Conservation (phyloP, 2,888 invertebrate genomes). For the Rhagonycha fulva region DNA sequence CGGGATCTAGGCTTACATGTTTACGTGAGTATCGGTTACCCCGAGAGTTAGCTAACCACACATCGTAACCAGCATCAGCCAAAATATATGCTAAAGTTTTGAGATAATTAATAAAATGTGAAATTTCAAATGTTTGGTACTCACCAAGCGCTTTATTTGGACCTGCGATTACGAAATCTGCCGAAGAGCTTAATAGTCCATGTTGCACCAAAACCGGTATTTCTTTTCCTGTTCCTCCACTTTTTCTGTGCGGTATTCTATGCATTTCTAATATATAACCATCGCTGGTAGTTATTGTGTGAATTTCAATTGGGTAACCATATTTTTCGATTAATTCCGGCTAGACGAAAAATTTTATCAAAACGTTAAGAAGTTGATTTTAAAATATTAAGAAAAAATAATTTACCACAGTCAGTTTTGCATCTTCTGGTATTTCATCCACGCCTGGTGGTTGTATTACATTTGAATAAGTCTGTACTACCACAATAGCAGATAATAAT, state of each 20-base stretch:
- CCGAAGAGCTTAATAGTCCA: not conserved
- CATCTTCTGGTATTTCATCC: not conserved
- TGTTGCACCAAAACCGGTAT: not conserved
- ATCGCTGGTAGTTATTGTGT: conserved; percentile 54
- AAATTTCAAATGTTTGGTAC: no score
- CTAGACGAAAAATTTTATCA: not conserved
- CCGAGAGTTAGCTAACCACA: conserved; percentile 64
- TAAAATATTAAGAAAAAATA: no score
- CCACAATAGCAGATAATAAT: no score
- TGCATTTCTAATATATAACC: conserved; percentile 53
- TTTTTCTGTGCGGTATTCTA: conserved; percentile 44
- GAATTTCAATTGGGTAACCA: conserved; percentile 51
- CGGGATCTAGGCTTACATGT: conserved; percentile 50
- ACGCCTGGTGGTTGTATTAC: no score
- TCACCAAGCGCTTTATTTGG: not conserved
- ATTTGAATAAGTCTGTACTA: no score
- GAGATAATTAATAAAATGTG: not conserved
- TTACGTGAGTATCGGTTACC: conserved; percentile 62
- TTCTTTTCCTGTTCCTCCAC: not conserved
- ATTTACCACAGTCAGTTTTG: not conserved
- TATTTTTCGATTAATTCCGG: conserved; percentile 42
- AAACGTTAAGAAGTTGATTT: no score
- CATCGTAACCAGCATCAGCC: conserved; percentile 54
- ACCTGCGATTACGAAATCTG: not conserved
- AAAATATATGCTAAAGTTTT: conserved; percentile 57